These are phyloP conservation scores for Myiothlypis chrysogaster DNA, from an alignment of 2,797 vertebrate genomes.

Conservation along the genomic window DNA sequence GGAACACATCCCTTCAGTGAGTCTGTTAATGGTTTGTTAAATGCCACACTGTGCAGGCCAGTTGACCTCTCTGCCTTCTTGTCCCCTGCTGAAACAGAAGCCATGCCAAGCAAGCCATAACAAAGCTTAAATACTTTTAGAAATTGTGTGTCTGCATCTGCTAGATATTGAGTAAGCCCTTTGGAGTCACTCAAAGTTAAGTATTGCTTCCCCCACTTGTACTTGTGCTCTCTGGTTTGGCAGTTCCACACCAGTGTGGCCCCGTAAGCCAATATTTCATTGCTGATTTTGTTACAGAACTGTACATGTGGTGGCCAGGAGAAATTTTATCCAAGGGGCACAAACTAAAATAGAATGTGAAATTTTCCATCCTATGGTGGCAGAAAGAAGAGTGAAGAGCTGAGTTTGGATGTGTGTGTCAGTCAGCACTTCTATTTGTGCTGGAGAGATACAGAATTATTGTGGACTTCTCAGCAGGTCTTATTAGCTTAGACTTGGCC, in stretches of 20 bases:
- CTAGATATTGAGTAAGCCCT: not conserved
- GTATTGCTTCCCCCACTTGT: not conserved
- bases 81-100: not conserved
- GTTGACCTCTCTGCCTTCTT: not conserved
- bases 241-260: not conserved
- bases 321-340: not conserved
- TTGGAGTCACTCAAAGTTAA: not conserved
- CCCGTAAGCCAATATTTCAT: not conserved
- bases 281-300: not conserved
- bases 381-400: not conserved
- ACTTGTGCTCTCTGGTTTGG: not conserved
- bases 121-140: not conserved
- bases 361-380: not conserved
- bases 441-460: not conserved
- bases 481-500: not conserved
- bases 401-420: not conserved
- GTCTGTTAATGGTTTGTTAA: not conserved
- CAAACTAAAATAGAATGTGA: not conserved
- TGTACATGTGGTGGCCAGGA: rapidly evolving
- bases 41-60: not conserved
- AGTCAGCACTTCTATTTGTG: not conserved
- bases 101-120: not conserved
- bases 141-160: not conserved
- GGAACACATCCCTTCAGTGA: not conserved
- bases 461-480: not conserved